phyloP scores from a whole-genome alignment of 1,140 invertebrate genomes.

The Neodiprion fabricii region DNA sequence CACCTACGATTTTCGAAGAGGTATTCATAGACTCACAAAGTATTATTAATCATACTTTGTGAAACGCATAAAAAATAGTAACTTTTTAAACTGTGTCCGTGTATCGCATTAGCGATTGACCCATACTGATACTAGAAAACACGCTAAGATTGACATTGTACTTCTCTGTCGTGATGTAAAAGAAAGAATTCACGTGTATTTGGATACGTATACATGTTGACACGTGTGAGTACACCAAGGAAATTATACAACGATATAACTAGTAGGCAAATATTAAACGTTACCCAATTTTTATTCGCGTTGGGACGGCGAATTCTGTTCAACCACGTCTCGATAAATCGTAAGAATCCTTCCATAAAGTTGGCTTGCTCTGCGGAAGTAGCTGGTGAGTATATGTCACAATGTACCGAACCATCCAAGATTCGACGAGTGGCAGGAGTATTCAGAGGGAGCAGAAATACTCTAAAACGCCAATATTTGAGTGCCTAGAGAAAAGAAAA shows the following conservation, averaged over 20 bases:
- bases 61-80: no score
- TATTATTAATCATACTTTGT: no score
- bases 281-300: slow-evolving; percentile 67
- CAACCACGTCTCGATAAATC: slow-evolving; percentile 86
- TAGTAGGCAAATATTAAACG: not conserved
- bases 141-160: no score
- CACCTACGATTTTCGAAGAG: no score
- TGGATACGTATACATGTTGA: no score
- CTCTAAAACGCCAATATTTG: slow-evolving; percentile 95
- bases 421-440: slow-evolving; percentile 77
- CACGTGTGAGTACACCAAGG: no score
- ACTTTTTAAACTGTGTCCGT: no score
- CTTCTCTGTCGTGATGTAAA: no score
- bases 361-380: slow-evolving; percentile 70
- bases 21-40: no score
- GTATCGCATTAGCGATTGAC: no score
- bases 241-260: not conserved
- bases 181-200: no score
- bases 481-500: slow-evolving; percentile 66
- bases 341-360: slow-evolving; percentile 75
- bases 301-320: slow-evolving; percentile 86
- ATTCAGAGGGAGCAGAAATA: slow-evolving; percentile 83
- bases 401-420: slow-evolving; percentile 71
- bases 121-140: no score
- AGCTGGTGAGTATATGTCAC: slow-evolving; percentile 79